A percentile compares a stretch with the other conserved stretches of the same genome.
These are phyloP conservation scores for Calypte anna DNA, from an alignment of 2,113 vertebrate genomes.

Conservation along the genomic window DNA sequence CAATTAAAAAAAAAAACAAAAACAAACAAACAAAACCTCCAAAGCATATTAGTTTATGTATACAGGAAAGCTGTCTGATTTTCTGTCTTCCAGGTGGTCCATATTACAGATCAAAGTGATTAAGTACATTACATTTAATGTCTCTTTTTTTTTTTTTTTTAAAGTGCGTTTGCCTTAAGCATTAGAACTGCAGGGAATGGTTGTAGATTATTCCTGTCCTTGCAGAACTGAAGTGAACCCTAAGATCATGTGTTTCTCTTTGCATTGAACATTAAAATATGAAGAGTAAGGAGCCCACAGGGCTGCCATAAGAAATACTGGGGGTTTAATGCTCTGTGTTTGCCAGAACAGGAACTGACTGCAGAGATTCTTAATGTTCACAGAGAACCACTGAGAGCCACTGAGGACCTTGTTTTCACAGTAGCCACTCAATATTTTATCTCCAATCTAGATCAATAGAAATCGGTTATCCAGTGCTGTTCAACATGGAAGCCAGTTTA, in stretches of 20 bases:
- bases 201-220: not conserved
- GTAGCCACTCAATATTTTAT: not conserved
- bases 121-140: not conserved
- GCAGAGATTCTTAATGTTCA: not conserved
- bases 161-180: not conserved
- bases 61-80: not conserved
- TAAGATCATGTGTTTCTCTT: not conserved
- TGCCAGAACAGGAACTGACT: not conserved
- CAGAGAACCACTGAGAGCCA: not conserved
- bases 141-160: not conserved
- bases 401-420: not conserved
- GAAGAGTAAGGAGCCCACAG: not conserved
- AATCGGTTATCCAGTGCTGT: not conserved
- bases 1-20: not conserved
- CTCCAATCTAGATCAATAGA: not conserved
- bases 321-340: not conserved
- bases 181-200: not conserved
- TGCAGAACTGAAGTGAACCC: not conserved
- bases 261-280: not conserved
- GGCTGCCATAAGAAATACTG: not conserved
- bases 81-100: not conserved
- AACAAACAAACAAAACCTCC: not conserved
- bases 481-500: not conserved
- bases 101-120: not conserved
- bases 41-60: not conserved